Evolutionary conservation across 2,888 invertebrate genomes (phyloP).

Genomic region (Margaritifera margaritifera): DNA sequence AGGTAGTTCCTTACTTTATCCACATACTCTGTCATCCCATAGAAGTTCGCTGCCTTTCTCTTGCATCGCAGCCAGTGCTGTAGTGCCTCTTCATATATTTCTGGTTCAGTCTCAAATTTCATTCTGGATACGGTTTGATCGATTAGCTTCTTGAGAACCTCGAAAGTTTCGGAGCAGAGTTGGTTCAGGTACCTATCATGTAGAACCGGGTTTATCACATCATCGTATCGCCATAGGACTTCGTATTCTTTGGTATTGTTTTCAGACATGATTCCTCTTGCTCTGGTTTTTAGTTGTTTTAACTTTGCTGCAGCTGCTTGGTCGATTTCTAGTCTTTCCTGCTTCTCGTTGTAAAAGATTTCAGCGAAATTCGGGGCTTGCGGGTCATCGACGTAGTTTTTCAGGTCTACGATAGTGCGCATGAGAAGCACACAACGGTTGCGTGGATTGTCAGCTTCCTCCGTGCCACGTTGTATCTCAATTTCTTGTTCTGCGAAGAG

Average conservation of each 20-base stretch:
- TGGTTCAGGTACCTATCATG: constrained; percentile 65
- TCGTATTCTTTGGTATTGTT: constrained; percentile 52
- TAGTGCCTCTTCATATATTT: constrained; percentile 46
- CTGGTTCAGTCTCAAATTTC: constrained; percentile 37
- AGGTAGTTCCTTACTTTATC: constrained; percentile 51
- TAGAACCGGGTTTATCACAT: constrained; percentile 62
- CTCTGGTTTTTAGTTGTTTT: constrained; percentile 48
- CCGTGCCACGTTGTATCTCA: constrained; percentile 56
- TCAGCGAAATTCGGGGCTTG: constrained; percentile 59
- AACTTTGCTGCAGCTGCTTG: constrained; percentile 43
- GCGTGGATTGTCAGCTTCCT: constrained; percentile 45
- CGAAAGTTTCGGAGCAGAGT: constrained; percentile 49
- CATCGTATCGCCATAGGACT: constrained; percentile 69
- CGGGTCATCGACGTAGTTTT: constrained; percentile 63
- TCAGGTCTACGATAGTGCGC: constrained; percentile 68
- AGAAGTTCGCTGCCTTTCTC: constrained; percentile 39
- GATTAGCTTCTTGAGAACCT: constrained; percentile 43
- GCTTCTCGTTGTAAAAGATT: constrained; percentile 52
- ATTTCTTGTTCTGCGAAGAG: constrained; percentile 59
- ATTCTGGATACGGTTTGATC: constrained; percentile 44
- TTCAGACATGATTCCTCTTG: constrained; percentile 41
- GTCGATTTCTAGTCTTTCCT: constrained; percentile 50
- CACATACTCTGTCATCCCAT: constrained; percentile 45
- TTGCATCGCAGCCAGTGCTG: constrained; percentile 54
- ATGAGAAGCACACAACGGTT: constrained; percentile 55